These are phyloP conservation scores for Spea hammondii DNA, from an alignment of 2,797 vertebrate genomes.

Conservation along the genomic window DNA sequence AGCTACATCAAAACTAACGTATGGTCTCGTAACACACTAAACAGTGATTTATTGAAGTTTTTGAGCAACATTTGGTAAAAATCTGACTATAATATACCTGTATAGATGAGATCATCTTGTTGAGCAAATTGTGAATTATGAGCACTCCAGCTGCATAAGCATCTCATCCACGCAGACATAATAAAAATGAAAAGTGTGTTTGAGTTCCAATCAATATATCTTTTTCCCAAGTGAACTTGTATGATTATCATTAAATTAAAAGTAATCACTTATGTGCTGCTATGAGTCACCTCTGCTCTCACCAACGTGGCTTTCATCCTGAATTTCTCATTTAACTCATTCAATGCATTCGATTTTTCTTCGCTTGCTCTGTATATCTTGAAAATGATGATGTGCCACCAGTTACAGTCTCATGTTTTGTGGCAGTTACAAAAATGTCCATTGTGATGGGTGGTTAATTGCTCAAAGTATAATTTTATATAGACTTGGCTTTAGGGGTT, in stretches of 20 bases:
- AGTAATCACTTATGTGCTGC: constrained; percentile 15
- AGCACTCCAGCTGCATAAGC: constrained; percentile 1
- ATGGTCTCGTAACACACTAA: too few relatives aligned
- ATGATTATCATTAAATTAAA: constrained; percentile 37
- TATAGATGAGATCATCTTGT: background rate
- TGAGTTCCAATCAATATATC: constrained; percentile 37
- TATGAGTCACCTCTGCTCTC: constrained; percentile 17
- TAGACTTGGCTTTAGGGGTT: too few relatives aligned
- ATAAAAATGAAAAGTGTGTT: constrained; percentile 40
- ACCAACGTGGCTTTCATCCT: constrained; percentile 8
- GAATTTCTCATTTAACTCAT: constrained; percentile 15
- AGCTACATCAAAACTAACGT: too few relatives aligned
- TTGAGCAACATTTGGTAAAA: background rate
- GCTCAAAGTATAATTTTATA: too few relatives aligned
- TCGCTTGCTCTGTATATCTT: too few relatives aligned
- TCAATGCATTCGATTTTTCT: background rate
- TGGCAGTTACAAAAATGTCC: too few relatives aligned
- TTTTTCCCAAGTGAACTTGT: constrained; percentile 30
- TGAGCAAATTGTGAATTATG: background rate
- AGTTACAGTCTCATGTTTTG: too few relatives aligned
- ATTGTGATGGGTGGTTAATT: too few relatives aligned
- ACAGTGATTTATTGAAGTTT: background rate
- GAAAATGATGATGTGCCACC: too few relatives aligned
- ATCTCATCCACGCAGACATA: constrained; percentile 21
- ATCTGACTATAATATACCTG: background rate